phyloP scores from a whole-genome alignment of 2,888 invertebrate species.

The Troglohyphantes excavatus region DNA sequence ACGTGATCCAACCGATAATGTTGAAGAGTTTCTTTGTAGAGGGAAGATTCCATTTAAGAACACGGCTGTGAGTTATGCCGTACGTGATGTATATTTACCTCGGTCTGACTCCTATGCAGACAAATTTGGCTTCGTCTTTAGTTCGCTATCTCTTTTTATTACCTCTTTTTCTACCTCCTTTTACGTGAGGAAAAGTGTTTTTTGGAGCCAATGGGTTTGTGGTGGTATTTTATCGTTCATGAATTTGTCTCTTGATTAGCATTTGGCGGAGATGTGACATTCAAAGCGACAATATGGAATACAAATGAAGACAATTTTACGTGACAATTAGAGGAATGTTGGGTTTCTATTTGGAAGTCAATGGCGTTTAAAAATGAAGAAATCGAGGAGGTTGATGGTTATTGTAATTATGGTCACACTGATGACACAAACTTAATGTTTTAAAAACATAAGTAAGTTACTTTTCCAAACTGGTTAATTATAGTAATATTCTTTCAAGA shows the following conservation, averaged over 20 bases:
- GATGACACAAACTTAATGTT: too few species aligned
- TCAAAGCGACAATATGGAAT: background rate
- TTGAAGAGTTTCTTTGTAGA: background rate
- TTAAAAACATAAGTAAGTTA: too few species aligned
- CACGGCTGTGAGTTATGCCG: background rate
- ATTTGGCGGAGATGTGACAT: background rate
- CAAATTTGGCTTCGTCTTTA: background rate
- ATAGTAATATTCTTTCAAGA: too few species aligned
- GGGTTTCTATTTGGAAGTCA: too few species aligned
- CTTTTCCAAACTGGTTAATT: too few species aligned
- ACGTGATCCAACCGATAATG: constrained; percentile 7
- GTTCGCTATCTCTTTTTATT: background rate
- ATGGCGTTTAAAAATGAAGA: too few species aligned
- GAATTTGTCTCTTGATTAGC: background rate
- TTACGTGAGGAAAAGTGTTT: background rate
- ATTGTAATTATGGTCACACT: too few species aligned
- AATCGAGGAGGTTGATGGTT: too few species aligned
- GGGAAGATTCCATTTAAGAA: background rate
- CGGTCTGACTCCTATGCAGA: background rate
- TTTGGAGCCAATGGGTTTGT: background rate
- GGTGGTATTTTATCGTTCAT: constrained; percentile 8
- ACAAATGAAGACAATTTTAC: background rate
- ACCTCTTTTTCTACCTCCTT: background rate
- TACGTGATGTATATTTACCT: background rate
- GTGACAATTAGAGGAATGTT: background rate